Conservation (phyloP, 2,113 vertebrate species). For the Amblyopsis rosae region DNA sequence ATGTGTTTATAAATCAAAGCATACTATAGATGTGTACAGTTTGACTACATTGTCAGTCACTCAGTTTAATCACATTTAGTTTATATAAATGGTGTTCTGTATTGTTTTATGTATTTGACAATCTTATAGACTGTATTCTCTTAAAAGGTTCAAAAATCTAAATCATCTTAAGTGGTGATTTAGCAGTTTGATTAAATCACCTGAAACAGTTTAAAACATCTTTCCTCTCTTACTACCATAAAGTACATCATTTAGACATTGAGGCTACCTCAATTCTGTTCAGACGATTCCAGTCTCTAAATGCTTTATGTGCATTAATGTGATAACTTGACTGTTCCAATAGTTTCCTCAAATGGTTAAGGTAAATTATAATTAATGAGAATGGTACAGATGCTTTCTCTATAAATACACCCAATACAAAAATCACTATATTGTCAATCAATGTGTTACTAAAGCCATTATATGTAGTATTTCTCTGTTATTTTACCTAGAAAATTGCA, state of each 20-base stretch:
- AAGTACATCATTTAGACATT: not conserved
- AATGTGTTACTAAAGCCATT: too few species aligned
- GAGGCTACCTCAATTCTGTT: not conserved
- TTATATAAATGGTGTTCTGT: conserved; percentile 58
- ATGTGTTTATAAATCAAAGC: conserved; percentile 70
- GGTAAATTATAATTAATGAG: too few species aligned
- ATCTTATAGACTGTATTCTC: conserved; percentile 72
- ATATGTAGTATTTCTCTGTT: too few species aligned
- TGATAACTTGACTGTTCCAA: not conserved
- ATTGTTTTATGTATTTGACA: conserved; percentile 76
- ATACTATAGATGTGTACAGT: conserved; percentile 71
- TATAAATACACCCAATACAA: too few species aligned
- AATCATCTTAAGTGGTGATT: conserved; percentile 52
- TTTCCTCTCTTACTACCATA: not conserved
- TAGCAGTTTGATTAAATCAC: conserved; percentile 63
- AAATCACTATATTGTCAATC: too few species aligned
- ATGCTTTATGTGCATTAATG: not conserved
- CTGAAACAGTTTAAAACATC: conserved; percentile 25
- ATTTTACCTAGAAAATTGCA: too few species aligned
- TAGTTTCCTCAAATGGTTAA: too few species aligned
- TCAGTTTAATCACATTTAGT: conserved; percentile 62
- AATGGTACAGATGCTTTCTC: too few species aligned
- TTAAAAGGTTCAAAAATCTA: conserved; percentile 41
- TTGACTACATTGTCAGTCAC: conserved; percentile 53
- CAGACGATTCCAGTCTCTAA: not conserved